phyloP scores from a whole-genome alignment of 2,888 invertebrate genomes.

The Cerceris rybyensis region DNA sequence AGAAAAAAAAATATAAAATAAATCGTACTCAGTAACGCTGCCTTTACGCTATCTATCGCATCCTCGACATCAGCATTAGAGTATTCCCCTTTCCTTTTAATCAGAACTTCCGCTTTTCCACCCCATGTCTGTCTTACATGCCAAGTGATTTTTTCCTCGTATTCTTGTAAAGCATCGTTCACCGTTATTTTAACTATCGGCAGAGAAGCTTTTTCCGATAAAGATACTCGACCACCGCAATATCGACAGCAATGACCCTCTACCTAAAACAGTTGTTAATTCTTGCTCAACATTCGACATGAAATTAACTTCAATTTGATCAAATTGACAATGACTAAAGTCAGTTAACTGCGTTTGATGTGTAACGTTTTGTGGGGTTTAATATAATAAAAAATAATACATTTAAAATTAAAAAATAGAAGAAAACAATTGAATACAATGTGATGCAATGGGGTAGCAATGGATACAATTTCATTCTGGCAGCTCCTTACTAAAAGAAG shows the following conservation, averaged over 20 bases:
- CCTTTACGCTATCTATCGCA: slow-evolving; percentile 63
- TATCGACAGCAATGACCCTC: slow-evolving; percentile 79
- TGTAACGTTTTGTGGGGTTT: too few relatives aligned
- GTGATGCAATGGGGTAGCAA: too few relatives aligned
- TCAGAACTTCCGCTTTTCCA: slow-evolving; percentile 69
- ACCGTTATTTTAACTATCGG: slow-evolving; percentile 60
- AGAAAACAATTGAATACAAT: too few relatives aligned
- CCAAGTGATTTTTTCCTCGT: slow-evolving; percentile 68
- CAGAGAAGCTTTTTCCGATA: slow-evolving; percentile 61
- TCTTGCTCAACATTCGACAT: too few relatives aligned
- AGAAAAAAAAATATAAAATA: background rate
- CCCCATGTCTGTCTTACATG: slow-evolving; percentile 71
- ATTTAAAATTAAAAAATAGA: too few relatives aligned
- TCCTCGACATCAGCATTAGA: slow-evolving; percentile 66
- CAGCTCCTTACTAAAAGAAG: too few relatives aligned
- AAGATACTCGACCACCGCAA: slow-evolving; percentile 74
- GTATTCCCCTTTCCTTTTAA: slow-evolving; percentile 72
- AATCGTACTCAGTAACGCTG: slow-evolving; percentile 35
- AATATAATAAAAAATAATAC: too few relatives aligned
- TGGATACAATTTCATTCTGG: too few relatives aligned
- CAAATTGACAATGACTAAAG: too few relatives aligned
- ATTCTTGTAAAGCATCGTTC: slow-evolving; percentile 63
- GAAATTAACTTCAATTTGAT: too few relatives aligned
- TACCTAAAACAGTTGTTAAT: slow-evolving; percentile 63
- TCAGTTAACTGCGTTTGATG: too few relatives aligned